Percentiles rank a stretch among this genome's conserved stretches.
phyloP scores from a whole-genome alignment of 2,113 vertebrate species.

The Poeciliopsis occidentalis region DNA sequence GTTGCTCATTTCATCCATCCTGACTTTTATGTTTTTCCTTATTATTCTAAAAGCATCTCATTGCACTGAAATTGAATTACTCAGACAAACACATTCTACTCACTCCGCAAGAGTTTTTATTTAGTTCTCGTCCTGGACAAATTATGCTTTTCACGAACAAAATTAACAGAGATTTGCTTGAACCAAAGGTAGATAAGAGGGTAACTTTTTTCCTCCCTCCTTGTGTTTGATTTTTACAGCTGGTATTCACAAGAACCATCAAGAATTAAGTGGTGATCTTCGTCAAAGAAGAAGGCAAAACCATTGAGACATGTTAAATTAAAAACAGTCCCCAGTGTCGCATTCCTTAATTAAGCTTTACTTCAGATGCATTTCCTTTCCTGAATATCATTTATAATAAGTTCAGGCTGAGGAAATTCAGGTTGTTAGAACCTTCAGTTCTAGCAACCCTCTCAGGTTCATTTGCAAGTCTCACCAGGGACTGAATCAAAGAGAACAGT shows the following conservation, averaged over 20 bases:
- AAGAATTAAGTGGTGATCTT: conserved; percentile 4
- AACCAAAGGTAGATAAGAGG: background rate
- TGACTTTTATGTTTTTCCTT: too few relatives aligned
- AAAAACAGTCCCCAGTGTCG: conserved; percentile 13
- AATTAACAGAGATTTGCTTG: background rate
- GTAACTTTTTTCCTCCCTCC: background rate
- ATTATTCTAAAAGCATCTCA: background rate
- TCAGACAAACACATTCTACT: background rate
- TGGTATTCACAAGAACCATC: background rate
- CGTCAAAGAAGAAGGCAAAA: conserved; percentile 2
- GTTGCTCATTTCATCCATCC: too few relatives aligned
- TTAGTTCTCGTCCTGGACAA: too few relatives aligned
- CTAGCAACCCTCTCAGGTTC: conserved; percentile 15
- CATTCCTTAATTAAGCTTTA: conserved; percentile 4
- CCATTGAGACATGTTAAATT: conserved; percentile 27
- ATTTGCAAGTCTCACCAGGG: conserved; percentile 33
- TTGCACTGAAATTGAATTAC: background rate
- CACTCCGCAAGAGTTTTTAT: background rate
- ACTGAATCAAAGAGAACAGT: conserved; percentile 41
- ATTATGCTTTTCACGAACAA: background rate
- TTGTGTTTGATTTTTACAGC: background rate
- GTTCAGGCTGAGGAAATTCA: conserved; percentile 27
- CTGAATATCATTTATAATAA: conserved; percentile 20
- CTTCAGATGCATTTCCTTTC: conserved; percentile 34
- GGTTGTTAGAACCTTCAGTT: background rate